Conservation (phyloP, 2,888 invertebrate genomes). For the Cancer borealis region DNA sequence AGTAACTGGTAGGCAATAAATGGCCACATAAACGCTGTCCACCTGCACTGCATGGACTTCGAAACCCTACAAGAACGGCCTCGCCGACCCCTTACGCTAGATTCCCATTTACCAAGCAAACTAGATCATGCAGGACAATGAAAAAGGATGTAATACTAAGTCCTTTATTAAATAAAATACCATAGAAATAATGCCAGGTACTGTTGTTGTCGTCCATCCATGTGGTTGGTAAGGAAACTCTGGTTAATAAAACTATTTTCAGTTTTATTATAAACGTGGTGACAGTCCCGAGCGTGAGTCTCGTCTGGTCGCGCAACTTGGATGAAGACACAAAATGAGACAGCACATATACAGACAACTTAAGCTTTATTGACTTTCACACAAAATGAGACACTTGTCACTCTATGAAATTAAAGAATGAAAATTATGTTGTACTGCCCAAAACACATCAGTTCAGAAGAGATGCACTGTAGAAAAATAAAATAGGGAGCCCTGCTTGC, state of each 20-base stretch:
- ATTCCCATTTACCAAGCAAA: neutral
- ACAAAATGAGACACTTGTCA: conserved; percentile 71
- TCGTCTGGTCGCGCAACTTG: conserved; percentile 54
- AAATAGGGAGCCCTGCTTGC: conserved; percentile 74
- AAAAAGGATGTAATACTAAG: neutral
- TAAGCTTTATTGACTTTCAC: conserved; percentile 72
- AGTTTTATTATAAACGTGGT: conserved; percentile 75
- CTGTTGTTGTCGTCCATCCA: conserved; percentile 58
- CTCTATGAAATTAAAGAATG: conserved; percentile 72
- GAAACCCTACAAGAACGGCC: neutral
- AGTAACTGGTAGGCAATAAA: neutral
- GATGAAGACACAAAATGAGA: conserved; percentile 71
- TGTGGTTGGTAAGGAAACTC: conserved; percentile 72
- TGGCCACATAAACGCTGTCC: neutral
- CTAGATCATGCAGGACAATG: neutral
- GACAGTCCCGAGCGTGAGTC: conserved; percentile 67
- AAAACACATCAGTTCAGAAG: conserved; percentile 70
- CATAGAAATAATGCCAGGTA: conserved; percentile 73
- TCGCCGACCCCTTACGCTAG: neutral
- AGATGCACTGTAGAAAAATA: conserved; percentile 74
- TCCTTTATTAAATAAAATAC: conserved; percentile 67
- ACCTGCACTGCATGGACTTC: neutral
- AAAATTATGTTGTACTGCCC: conserved; percentile 73
- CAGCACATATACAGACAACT: conserved; percentile 72
- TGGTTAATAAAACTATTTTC: conserved; percentile 71